Evolutionary conservation across 2,888 invertebrate species (phyloP), one percentile per base, ranked within the genome.

Genomic region (Papilio demoleus): DNA sequence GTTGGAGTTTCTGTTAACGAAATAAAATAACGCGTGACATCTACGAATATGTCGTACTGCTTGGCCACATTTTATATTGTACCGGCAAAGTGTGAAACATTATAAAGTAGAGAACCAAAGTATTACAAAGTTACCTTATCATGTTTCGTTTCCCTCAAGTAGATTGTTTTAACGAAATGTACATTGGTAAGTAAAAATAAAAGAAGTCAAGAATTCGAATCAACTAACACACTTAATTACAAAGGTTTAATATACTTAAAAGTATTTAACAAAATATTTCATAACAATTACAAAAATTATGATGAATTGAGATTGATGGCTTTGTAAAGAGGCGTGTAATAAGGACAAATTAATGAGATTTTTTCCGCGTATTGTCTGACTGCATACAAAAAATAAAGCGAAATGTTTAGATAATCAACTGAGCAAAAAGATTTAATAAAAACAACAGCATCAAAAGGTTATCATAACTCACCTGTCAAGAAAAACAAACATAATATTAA

Each of bases 401-500:
- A 9, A 45, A 40, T 1, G 14, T 31, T 60, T 60, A 53, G 17
- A 38, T 56, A 62, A 61, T 60, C 36, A 45, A 56, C 42, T 17
- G 8, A 2, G n/a, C 31, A 38, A 63, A 47, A 59, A 59, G 27
- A 11, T 53, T 27, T 27, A 40, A 17, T 12, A 14, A 59, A 58
- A 63, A 50, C 45, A 27, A 19, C 36, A 63, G 24, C 67, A 56
- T 53, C 34, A n/a, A 24, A 31, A 17, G 12, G 60, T 79, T 74
- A 66, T 84, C 81, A 86, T 85, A 85, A 84, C 82, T 77, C 82
- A 85, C 84, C 85, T 87, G 88, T 84, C 87, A 81, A 72, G 79
- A 86, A 86, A n/a, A 88, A 86, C 88, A 88, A 88, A 88, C 85
- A 88, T 81, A 81, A 53, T 79, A 82, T 81, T 79, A 80, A 82